Evolutionary conservation across 2,888 invertebrate species (phyloP).

Genomic region (Zaprionus lineosus): DNA sequence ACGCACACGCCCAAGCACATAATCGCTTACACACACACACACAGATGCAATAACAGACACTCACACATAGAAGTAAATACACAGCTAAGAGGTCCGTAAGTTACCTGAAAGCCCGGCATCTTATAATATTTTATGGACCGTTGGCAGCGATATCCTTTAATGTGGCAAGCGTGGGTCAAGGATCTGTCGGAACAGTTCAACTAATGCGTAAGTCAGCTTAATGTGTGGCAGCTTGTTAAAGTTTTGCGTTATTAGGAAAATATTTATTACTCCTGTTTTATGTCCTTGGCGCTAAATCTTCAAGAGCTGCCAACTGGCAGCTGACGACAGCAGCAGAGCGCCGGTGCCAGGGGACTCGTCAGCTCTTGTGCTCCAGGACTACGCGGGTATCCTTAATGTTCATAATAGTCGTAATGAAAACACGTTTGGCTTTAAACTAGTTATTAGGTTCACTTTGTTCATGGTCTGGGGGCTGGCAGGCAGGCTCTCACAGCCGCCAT

Average conservation of each 20-base stretch:
- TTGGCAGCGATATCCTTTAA: slow-evolving; percentile 15
- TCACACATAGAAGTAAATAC: no score
- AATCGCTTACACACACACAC: background rate
- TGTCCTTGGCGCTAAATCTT: slow-evolving; percentile 40
- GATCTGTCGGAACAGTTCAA: slow-evolving; percentile 22
- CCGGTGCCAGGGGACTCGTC: slow-evolving; percentile 19
- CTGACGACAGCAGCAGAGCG: slow-evolving; percentile 5
- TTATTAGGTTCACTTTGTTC: slow-evolving; percentile 72
- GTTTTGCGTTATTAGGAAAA: slow-evolving; percentile 36
- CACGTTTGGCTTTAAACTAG: slow-evolving; percentile 77
- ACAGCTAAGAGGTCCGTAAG: slow-evolving; percentile 27
- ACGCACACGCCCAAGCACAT: background rate
- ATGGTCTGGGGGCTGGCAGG: slow-evolving; percentile 49
- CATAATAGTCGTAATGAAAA: slow-evolving; percentile 64
- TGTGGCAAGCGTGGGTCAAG: slow-evolving; percentile 32
- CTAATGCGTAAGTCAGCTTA: slow-evolving; percentile 39
- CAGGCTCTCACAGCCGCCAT: slow-evolving; percentile 39
- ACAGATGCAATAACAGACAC: no score
- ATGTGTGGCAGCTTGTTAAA: slow-evolving; percentile 34
- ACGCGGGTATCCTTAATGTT: slow-evolving; percentile 63
- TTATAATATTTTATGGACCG: slow-evolving; percentile 56
- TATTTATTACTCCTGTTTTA: slow-evolving; percentile 47
- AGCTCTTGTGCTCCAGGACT: no score
- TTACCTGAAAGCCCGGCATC: slow-evolving; percentile 41
- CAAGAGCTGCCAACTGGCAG: background rate